Conservation (phyloP, 2,888 invertebrate genomes). For the Therioaphis trifolii region DNA sequence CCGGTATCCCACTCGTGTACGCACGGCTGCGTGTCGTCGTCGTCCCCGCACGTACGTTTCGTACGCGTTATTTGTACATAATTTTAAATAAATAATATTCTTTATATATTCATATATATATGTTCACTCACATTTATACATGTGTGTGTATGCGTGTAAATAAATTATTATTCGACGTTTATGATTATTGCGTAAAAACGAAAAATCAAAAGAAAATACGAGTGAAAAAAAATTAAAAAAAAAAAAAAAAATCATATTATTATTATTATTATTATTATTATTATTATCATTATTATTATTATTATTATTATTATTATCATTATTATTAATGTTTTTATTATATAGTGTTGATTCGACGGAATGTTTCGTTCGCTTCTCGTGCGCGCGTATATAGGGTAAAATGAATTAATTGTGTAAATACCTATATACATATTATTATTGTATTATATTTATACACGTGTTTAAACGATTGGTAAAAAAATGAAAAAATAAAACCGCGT, state of each 20-base stretch:
- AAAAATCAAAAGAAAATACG: too few relatives aligned
- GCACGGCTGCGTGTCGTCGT: too few relatives aligned
- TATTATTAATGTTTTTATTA: constrained; percentile 32
- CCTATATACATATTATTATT: neutral
- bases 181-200: too few relatives aligned
- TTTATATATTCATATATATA: too few relatives aligned
- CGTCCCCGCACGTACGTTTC: too few relatives aligned
- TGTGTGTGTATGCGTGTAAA: constrained; percentile 4
- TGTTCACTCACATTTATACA: too few relatives aligned
- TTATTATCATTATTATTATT: constrained; percentile 27
- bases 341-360: constrained; percentile 19
- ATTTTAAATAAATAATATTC: too few relatives aligned
- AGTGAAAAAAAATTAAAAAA: neutral
- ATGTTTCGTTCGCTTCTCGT: constrained; percentile 30
- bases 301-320: constrained; percentile 15
- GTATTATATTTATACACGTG: neutral
- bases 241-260: constrained; percentile 21
- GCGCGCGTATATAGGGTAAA: constrained; percentile 42
- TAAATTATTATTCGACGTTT: neutral
- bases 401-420: neutral
- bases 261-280: constrained; percentile 43
- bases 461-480: neutral
- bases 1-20: too few relatives aligned
- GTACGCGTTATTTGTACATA: too few relatives aligned
- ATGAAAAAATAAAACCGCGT: neutral